Percentiles rank a stretch among this genome's conserved stretches.
phyloP scores from a whole-genome alignment of 2,888 invertebrate species.

The Platycheirus rosarum region DNA sequence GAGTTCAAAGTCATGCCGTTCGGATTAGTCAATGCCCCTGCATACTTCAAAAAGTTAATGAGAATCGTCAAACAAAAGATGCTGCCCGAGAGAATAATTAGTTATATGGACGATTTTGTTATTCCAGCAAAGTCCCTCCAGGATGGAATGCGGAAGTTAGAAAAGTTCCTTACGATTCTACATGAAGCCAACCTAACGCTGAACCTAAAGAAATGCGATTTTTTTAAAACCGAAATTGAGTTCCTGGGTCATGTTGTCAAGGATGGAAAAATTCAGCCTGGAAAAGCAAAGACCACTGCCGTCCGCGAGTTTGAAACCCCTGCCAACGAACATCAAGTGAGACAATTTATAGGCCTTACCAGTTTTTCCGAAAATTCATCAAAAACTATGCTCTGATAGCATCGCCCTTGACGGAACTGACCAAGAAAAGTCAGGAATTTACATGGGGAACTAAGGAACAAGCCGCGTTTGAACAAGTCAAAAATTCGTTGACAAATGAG shows the following conservation, averaged over 20 bases:
- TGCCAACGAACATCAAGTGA: not conserved
- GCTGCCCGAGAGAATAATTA: not conserved
- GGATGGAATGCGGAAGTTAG: slow-evolving; percentile 22
- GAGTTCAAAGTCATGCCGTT: slow-evolving; percentile 55
- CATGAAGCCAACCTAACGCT: slow-evolving; percentile 32
- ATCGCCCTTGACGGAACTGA: slow-evolving; percentile 14
- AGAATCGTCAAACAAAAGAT: slow-evolving; percentile 31
- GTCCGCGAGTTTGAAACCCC: not conserved
- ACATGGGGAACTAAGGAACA: slow-evolving; percentile 8
- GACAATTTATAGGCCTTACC: not conserved
- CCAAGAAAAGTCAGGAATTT: slow-evolving; percentile 6
- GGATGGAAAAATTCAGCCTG: not conserved
- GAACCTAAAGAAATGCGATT: slow-evolving; percentile 17
- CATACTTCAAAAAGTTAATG: slow-evolving; percentile 41
- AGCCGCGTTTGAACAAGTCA: slow-evolving; percentile 4
- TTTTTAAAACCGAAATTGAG: not conserved
- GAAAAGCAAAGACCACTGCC: not conserved
- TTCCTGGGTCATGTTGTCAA: not conserved
- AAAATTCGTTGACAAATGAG: not conserved
- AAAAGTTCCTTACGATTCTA: slow-evolving; percentile 18
- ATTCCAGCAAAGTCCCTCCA: slow-evolving; percentile 35
- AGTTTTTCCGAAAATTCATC: slow-evolving; percentile 74
- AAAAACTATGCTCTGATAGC: slow-evolving; percentile 43
- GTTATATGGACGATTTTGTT: slow-evolving; percentile 47
- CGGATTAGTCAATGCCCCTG: slow-evolving; percentile 49